Evolutionary conservation across 2,888 invertebrate species (phyloP).

Genomic region (Synergus japonicus): DNA sequence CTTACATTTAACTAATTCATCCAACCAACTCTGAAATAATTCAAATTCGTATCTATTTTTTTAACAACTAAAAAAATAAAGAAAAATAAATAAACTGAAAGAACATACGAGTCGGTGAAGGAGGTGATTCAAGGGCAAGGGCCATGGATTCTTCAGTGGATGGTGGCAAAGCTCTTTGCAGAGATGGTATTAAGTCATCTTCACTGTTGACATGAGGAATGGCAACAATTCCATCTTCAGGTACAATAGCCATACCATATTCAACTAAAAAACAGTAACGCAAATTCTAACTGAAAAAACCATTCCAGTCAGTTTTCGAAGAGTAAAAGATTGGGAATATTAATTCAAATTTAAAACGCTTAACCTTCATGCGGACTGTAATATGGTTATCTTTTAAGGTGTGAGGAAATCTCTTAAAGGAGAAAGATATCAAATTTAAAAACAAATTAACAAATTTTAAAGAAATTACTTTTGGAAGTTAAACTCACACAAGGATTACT

Average conservation of each 20-base stretch:
- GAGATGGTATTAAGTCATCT: conserved; percentile 62
- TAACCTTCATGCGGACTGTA: background rate
- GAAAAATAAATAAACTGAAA: conserved; percentile 9
- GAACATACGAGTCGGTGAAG: conserved; percentile 68
- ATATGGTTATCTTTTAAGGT: background rate
- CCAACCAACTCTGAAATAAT: background rate
- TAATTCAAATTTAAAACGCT: conserved; percentile 18
- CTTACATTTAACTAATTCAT: background rate
- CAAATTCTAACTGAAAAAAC: conserved; percentile 26
- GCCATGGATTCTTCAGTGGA: conserved; percentile 68
- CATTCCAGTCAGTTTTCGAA: conserved; percentile 28
- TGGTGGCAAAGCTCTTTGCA: conserved; percentile 70
- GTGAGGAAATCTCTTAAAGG: background rate
- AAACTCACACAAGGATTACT: conserved; percentile 9
- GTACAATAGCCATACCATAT: conserved; percentile 69
- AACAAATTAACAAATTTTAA: background rate
- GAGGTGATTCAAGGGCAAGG: conserved; percentile 68
- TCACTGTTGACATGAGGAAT: conserved; percentile 67
- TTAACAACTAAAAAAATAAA: background rate
- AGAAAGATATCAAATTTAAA: background rate
- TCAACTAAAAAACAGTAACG: conserved; percentile 63
- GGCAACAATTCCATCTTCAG: conserved; percentile 70
- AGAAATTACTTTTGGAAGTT: conserved; percentile 12
- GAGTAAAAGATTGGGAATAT: conserved; percentile 2
- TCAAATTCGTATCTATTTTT: background rate